Base-by-base conservation (phyloP, 2,797 vertebrate species). In the Holocentrus rufus region DNA sequence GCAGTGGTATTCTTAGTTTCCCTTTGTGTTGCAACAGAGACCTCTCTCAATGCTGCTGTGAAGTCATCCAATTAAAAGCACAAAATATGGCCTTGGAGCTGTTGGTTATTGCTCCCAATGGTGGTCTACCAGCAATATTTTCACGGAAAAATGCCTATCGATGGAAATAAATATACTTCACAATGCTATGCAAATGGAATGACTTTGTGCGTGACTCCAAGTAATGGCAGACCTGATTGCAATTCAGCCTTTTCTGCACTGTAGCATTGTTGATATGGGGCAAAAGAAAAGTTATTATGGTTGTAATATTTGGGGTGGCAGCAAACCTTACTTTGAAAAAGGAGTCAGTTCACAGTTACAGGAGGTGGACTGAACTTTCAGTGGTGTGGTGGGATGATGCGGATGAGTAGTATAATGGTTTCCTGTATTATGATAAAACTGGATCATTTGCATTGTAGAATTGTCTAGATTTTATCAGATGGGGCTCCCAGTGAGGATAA, bases 1-100 rank as follows among this genome's bases (percentile, higher is more conserved):
- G 70, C 82, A 85, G 55, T 61, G 73, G 73, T 82, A 74, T 88
- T 89, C 83, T 87, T 79, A 78, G 78, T 80, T 76, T 73, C 81
- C 71, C 77, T 79, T 80, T 90, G 85, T 82, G 74, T 86, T 87
- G 85, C 85, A 70, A 78, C 84, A 67, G 85, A 91, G 89, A 89
- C 81, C 69, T 82, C 73, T 82, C 62, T 87, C 81, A 80, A 86
- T 75, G 87, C 81, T 54, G 59, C 83, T 69, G 80, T 57, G 72
- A 88, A 89, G 80, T 82, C 84, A 79, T 80, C 90, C 88, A 90
- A 91, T 92, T 91, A 92, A 91, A 91, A 90, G 81, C 70, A 84
- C 78, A 91, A 90, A 90, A 88, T 88, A 92, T 85, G 79, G 89
- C 88, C 89, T 89, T 80, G 82, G 87, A 89, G 88, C 81, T 76